Evolutionary conservation across 2,113 vertebrate genomes (phyloP), one percentile per base, ranked within the genome.

Genomic region (Noctilio leporinus): DNA sequence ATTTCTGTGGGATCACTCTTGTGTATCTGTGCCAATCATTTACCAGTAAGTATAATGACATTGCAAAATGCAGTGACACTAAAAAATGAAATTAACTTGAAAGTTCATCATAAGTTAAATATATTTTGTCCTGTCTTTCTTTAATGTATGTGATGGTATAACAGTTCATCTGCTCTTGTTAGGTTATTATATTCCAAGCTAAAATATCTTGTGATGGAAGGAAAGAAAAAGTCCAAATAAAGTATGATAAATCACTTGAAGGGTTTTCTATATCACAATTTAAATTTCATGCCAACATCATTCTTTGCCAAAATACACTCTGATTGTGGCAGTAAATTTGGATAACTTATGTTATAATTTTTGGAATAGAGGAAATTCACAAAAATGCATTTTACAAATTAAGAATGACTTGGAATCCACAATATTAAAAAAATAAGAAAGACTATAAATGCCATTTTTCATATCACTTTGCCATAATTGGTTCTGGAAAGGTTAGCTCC

Each of bases 301-400:
- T 84, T 96, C 26, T 96, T 97, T 96, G 67, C 97, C 96, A 95
- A 92, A 64, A 67, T 95, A 93, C 35, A 78, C 19, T 97, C 96
- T 95, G 57, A 57, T 95, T 97, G 93, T 51, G 38, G 57, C 62
- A 96, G 84, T 77, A 96, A 76, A 78, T 97, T 96, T 89, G 75
- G 43, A 10, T 96, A 92, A 96, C 69, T 96, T 95, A 95, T 73
- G 83, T 94, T 96, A 93, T 35, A 85, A 35, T 92, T 97, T 94
- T 95, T 95, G 45, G 76, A 96, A 69, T 70, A 96, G 24, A 75
- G 17, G 24, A 96, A 93, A 96, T 85, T 91, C 51, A 95, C 53
- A 95, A 94, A 96, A 94, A 91, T 84, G 81, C 30, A 86, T 62
- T 93, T 96, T 93, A 96, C 94, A 95, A 96, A 97, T 90, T 92